phyloP scores from a whole-genome alignment of 2,797 vertebrate genomes.

The Pogoniulus pusillus region DNA sequence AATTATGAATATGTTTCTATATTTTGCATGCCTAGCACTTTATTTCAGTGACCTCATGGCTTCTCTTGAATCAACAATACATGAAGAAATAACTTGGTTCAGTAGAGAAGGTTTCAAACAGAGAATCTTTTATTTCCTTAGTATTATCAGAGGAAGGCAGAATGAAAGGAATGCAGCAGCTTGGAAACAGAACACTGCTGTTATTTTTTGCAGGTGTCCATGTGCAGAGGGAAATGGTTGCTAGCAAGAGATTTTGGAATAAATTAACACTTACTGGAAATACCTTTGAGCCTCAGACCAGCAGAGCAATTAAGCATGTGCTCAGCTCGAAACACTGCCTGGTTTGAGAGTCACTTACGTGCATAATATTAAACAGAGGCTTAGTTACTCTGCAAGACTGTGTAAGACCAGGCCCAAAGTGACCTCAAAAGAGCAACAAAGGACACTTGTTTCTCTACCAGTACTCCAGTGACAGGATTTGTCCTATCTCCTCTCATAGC shows the following conservation, averaged over 20 bases:
- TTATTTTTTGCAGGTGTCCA: conserved; percentile 55
- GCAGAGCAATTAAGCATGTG: conserved; percentile 47
- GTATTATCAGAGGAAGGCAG: conserved; percentile 42
- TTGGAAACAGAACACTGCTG: conserved; percentile 39
- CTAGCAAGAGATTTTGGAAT: conserved; percentile 47
- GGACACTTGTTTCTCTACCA: background rate
- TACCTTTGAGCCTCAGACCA: conserved; percentile 41
- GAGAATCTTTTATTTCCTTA: conserved; percentile 26
- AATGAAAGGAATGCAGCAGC: conserved; percentile 44
- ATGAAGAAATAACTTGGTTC: conserved; percentile 37
- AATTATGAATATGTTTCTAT: background rate
- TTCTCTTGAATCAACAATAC: background rate
- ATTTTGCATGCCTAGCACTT: background rate
- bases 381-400: conserved; percentile 42
- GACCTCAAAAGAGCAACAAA: conserved; percentile 18
- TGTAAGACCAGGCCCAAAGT: conserved; percentile 13
- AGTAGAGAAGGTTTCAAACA: background rate
- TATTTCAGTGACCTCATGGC: background rate
- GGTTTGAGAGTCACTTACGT: conserved; percentile 5
- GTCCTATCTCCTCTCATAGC: background rate
- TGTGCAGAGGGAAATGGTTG: conserved; percentile 39
- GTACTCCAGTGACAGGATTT: background rate
- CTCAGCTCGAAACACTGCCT: background rate
- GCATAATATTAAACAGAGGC: conserved; percentile 30
- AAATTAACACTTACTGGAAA: conserved; percentile 61